Base-by-base conservation (phyloP, 2,888 invertebrate species). In the Lissonota sp. region DNA sequence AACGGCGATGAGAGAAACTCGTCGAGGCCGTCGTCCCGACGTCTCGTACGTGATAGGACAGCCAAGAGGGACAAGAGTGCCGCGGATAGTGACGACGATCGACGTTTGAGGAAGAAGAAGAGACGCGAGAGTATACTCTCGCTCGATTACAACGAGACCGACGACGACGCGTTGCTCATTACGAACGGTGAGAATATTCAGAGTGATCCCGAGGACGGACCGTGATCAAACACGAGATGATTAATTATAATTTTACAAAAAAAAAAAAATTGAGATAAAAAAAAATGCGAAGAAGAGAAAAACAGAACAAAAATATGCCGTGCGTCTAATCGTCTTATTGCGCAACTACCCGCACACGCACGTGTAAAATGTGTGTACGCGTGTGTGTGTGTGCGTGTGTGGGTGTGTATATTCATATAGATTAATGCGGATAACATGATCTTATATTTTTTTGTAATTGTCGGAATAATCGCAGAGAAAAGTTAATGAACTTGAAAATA, bases 81-180 rank as follows among this genome's bases (percentile, higher is more conserved):
- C 66, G 87, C 89, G 83, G 93, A 93, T 90, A 93, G 93, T 92
- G 93, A 93, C 83, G 93, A 93, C 77, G 91, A 93, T 92, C 93
- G 93, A 87, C 94, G 93, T 86, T 90, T 92, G 81, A 94, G 95
- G 66, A 96, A 95, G 93, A 96, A 96, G 91, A 94, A 96, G 84
- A 93, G 96, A 82, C 94, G 96, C 83, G 96, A 95, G 85, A 96
- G 96, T 73, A 95, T 96, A 79, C 94, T 96, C 72, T 95, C 95
- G 55, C 94, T 96, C 79, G 96, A 96, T 92, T 96, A 96, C 92
- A 95, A 96, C 90, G 96, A 96, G 69, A 91, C 88, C 86, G 96
- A 96, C 78, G 96, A 96, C 85, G 95, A 96, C 66, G 94, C 95
- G n/a, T 94, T 96, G 88, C 95, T 95, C 81, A 93, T 95, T 85